A percentile compares a stretch with the other conserved stretches of the same genome.
Evolutionary conservation across 1,140 invertebrate species (phyloP).

Genomic region (Harpegnathos saltator): DNA sequence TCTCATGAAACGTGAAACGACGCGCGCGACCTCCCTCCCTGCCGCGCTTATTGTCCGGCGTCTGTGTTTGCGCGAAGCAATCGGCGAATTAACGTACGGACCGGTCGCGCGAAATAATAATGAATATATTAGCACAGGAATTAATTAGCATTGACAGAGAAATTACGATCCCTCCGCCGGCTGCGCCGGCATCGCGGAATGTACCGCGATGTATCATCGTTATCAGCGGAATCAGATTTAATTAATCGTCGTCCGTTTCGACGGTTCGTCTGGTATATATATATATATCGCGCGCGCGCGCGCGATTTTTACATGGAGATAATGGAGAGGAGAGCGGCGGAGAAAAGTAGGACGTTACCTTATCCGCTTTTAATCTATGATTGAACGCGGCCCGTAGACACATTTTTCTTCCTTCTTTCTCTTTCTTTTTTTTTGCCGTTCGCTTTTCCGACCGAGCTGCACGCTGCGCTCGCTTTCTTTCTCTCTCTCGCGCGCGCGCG

Average conservation of each 20-base stretch:
- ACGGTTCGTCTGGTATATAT: not conserved
- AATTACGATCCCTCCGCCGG: constrained; percentile 5
- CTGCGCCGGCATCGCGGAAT: not conserved
- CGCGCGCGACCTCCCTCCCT: not conserved
- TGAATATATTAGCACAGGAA: constrained; percentile 48
- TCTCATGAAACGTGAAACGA: not conserved
- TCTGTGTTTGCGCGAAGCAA: constrained; percentile 7
- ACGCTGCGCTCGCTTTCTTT: no score
- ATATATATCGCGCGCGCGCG: no score
- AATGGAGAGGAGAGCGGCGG: not conserved
- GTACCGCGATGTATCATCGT: constrained; percentile 24
- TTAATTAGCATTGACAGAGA: constrained; percentile 57
- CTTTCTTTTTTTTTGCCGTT: not conserved
- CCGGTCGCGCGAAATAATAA: constrained; percentile 30
- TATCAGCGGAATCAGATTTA: constrained; percentile 49
- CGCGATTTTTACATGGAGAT: constrained; percentile 35
- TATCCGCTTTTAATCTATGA: constrained; percentile 61
- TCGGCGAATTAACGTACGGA: constrained; percentile 36
- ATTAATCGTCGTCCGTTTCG: constrained; percentile 31
- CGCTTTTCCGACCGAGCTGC: constrained; percentile 49
- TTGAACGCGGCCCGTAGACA: constrained; percentile 44
- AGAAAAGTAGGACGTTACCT: constrained; percentile 42
- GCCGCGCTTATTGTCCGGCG: constrained; percentile 1
- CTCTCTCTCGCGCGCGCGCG: no score
- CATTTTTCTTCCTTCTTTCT: constrained; percentile 10